Evolutionary conservation across 64 coral and sea anemone species (phyloP).

Genomic region (Pocillopora damicornis): DNA sequence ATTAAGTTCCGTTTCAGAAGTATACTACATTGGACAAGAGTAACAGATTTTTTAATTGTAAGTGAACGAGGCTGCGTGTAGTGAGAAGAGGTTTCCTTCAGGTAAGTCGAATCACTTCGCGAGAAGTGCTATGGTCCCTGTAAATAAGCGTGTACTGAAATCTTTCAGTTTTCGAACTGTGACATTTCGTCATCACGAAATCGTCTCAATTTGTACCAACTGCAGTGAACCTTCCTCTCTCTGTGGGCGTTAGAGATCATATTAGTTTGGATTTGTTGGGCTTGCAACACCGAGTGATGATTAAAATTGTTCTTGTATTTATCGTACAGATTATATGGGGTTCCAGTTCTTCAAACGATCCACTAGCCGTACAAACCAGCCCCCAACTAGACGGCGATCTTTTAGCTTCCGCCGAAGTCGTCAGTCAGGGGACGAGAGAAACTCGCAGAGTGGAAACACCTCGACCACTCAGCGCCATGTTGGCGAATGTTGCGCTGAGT

Average conservation of each 20-base stretch:
- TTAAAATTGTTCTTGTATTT: not conserved
- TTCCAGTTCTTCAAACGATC: constrained; percentile 34
- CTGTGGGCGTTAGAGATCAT: not conserved
- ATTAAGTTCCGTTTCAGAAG: not conserved
- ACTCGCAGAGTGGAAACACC: not conserved
- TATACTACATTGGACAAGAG: not conserved
- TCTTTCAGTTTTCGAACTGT: not conserved
- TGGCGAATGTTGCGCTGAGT: not conserved
- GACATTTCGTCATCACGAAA: not conserved
- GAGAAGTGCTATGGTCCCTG: not conserved
- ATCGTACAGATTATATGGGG: constrained; percentile 38
- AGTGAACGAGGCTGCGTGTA: not conserved
- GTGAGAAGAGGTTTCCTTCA: not conserved
- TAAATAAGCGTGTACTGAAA: not conserved
- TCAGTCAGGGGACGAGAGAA: not conserved
- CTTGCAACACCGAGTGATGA: too few relatives aligned
- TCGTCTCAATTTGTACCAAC: not conserved
- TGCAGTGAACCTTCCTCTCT: not conserved
- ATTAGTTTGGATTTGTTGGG: too few relatives aligned
- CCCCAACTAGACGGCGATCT: not conserved
- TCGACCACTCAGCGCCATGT: not conserved
- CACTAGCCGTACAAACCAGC: not conserved
- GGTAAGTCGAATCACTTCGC: not conserved
- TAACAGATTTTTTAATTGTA: not conserved
- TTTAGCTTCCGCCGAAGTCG: constrained; percentile 19